Conservation (phyloP, 2,113 vertebrate genomes). For the Psilopsiagon aurifrons region DNA sequence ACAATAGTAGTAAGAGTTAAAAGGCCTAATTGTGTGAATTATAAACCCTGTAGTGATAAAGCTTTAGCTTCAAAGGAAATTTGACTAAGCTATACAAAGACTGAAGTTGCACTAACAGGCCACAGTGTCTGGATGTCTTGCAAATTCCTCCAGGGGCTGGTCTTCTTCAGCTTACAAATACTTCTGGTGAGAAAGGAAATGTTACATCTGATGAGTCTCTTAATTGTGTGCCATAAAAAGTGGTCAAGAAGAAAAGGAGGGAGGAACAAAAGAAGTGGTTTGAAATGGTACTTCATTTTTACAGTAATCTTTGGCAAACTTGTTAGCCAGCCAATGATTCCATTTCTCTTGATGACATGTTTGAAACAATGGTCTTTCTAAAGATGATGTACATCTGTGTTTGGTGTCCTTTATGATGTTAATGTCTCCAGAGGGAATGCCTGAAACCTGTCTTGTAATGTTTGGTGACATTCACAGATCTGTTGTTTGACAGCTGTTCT, state of each 20-base stretch:
- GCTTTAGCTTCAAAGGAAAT: background rate
- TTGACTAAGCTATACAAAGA: too few relatives aligned
- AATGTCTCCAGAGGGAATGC: background rate
- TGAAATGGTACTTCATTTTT: background rate
- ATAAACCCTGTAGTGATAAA: background rate
- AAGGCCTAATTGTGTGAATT: background rate
- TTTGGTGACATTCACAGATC: constrained; percentile 14
- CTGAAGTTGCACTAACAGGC: background rate
- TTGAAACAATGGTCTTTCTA: background rate
- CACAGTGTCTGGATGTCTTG: background rate
- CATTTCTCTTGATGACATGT: background rate
- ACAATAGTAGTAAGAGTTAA: background rate
- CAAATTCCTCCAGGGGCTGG: background rate
- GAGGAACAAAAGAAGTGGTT: background rate
- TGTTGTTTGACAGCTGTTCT: constrained; percentile 3
- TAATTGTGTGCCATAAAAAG: background rate
- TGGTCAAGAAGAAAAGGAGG: background rate
- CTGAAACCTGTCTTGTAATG: background rate
- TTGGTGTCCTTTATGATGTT: background rate
- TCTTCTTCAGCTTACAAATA: background rate
- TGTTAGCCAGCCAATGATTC: background rate
- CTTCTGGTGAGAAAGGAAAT: background rate
- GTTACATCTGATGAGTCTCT: background rate
- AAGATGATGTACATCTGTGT: background rate
- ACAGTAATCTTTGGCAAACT: background rate